A percentile compares a stretch with the other conserved stretches of the same genome.
These are phyloP conservation scores for Stenoptilia bipunctidactyla DNA, from an alignment of 2,888 invertebrate genomes.

Conservation along the genomic window DNA sequence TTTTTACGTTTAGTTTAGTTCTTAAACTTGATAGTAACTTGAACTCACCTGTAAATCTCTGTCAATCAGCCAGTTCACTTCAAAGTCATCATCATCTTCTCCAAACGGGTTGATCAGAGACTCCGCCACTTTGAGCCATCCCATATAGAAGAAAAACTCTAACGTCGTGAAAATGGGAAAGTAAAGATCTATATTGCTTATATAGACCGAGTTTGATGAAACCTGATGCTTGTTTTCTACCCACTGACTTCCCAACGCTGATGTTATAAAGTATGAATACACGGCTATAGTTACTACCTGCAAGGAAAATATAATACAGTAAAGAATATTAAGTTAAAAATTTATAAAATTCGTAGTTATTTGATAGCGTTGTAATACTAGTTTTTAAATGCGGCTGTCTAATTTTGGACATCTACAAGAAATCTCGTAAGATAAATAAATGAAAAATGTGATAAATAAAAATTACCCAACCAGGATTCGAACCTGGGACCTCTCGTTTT, in stretches of 20 bases:
- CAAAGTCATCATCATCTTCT: conserved; percentile 92
- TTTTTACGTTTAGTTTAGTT: no score
- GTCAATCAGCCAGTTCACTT: conserved; percentile 94
- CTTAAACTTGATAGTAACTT: no score
- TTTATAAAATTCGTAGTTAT: no score
- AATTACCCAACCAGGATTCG: no score
- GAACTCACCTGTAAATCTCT: conserved; percentile 82
- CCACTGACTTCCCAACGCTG: conserved; percentile 92
- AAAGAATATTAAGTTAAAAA: no score
- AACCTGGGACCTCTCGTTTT: no score
- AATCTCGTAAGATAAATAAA: no score
- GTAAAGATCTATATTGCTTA: conserved; percentile 83
- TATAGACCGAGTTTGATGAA: conserved; percentile 32
- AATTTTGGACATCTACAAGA: no score
- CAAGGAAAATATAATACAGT: conserved; percentile 20
- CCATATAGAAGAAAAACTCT: conserved; percentile 91
- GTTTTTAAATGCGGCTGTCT: no score
- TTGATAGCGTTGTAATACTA: no score
- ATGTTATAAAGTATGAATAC: conserved; percentile 91
- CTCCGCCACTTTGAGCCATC: conserved; percentile 94
- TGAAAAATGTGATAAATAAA: no score
- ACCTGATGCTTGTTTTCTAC: conserved; percentile 69
- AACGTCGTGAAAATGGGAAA: conserved; percentile 92
- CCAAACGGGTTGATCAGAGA: conserved; percentile 93
- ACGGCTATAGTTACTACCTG: conserved; percentile 91